Base-by-base conservation (phyloP, 2,797 vertebrate genomes). In the Amniataba percoides region DNA sequence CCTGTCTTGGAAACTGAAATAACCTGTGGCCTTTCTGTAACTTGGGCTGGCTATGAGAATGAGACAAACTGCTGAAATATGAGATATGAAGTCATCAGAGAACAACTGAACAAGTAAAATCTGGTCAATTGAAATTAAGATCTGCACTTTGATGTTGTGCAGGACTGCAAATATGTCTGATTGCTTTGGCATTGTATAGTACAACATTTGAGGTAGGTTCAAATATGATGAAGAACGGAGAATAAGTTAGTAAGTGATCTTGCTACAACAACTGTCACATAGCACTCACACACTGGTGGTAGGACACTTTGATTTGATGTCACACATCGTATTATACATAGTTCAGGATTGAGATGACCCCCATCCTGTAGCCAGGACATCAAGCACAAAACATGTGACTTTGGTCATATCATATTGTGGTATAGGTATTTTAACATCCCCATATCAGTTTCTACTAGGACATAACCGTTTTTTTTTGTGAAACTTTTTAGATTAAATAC, bases 181-280 rank as follows among this genome's bases (percentile, higher is more conserved):
- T 39, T 65, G 12, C 34, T 63, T 46, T 49, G 16, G n/a, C 27
- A 25, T 40, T 36, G 25, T 34, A n/a, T 36, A 19, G 49, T 10
- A 19, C 14, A 31, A 7, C 9, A 23, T 52, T 53, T 72, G 62
- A 78, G 48, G 57, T n/a, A 51, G 34, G 5, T 58, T 42, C 18
- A 53, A 75, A 52, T 46, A 4, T 59, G 12, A 13, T 49, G 16
- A 77, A 48, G 16, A n/a, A 57, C 34, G n/a, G 16, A n/a, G 1
- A 12, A 4, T n/a, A 8, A 34, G 19, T 39, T 53, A 19, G 23
- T 27, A 9, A 51, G 12, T 12, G 13, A 52, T 43, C 49, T 49
- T 15, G 27, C 10, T 53, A 12, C 12, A 34, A 39, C 3, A n/a
- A 31, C 14, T 16, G 4, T 46, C 34, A 15, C 14, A 34, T 34